phyloP scores from a whole-genome alignment of 2,113 vertebrate species.

The Myotis yumanensis region DNA sequence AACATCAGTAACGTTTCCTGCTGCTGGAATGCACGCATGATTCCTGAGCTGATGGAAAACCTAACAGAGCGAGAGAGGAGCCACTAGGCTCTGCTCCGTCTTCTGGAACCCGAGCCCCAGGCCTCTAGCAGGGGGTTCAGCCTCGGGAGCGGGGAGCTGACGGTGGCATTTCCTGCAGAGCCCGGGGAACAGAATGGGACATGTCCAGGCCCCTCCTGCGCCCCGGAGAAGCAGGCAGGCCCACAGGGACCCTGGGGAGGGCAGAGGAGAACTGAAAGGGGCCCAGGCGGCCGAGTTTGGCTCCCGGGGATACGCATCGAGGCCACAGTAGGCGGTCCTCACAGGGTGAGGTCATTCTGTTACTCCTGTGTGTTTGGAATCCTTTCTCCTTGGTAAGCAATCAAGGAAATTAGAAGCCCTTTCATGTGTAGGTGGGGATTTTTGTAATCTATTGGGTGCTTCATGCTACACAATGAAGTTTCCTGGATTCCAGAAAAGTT shows the following conservation, averaged over 20 bases:
- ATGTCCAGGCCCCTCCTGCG: neutral
- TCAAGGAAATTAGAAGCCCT: slow-evolving; percentile 28
- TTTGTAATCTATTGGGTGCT: slow-evolving; percentile 22
- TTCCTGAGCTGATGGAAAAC: neutral
- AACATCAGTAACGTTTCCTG: neutral
- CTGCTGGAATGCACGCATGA: neutral
- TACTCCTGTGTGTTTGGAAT: neutral
- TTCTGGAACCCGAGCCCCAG: too few relatives aligned
- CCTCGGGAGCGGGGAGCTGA: too few relatives aligned
- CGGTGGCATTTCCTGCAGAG: neutral
- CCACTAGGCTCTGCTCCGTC: neutral
- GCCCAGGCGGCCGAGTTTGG: neutral
- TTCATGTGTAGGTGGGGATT: slow-evolving; percentile 11
- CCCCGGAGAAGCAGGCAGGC: neutral
- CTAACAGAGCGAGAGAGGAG: neutral
- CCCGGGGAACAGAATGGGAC: neutral
- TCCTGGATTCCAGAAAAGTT: slow-evolving; percentile 49
- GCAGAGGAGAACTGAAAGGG: neutral
- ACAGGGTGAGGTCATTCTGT: neutral
- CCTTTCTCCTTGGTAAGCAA: neutral
- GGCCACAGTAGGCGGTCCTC: neutral
- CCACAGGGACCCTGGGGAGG: neutral
- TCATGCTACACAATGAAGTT: neutral
- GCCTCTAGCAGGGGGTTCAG: neutral
- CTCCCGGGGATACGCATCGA: neutral